phyloP scores from a whole-genome alignment of 1,140 invertebrate genomes.

The Frieseomelitta varia region DNA sequence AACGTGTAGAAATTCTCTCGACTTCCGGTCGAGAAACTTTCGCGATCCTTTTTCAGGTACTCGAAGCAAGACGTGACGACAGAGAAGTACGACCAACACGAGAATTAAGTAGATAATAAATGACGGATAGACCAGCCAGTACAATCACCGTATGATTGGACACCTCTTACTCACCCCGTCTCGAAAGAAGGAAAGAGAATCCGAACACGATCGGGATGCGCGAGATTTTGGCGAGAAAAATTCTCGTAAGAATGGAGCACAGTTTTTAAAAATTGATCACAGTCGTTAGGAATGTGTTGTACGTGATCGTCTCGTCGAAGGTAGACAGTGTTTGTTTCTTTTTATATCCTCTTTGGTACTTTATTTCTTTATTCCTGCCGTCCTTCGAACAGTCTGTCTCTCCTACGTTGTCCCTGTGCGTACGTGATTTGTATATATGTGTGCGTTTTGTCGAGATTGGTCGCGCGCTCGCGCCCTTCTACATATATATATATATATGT shows the following conservation, averaged over 20 bases:
- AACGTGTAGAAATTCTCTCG: background rate
- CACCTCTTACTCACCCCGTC: conserved; percentile 13
- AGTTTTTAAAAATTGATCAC: background rate
- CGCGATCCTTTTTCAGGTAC: background rate
- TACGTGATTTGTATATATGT: background rate
- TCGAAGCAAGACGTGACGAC: no score
- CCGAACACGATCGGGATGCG: background rate
- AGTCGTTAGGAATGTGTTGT: background rate
- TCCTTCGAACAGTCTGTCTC: conserved; percentile 2
- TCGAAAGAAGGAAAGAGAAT: conserved; percentile 9
- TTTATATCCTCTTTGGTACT: background rate
- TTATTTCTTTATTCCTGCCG: conserved; percentile 1
- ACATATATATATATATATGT: background rate
- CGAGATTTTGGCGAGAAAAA: background rate
- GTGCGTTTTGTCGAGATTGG: background rate
- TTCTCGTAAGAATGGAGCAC: no score
- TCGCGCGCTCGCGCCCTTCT: background rate
- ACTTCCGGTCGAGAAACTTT: background rate
- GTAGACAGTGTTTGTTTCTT: background rate
- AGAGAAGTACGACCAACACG: no score
- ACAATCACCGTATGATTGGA: background rate
- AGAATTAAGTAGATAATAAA: background rate
- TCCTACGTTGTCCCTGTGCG: background rate
- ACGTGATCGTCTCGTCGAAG: conserved; percentile 1
- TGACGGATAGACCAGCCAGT: background rate